phyloP scores from a whole-genome alignment of 2,888 invertebrate species.

The Cheilosia impressa region DNA sequence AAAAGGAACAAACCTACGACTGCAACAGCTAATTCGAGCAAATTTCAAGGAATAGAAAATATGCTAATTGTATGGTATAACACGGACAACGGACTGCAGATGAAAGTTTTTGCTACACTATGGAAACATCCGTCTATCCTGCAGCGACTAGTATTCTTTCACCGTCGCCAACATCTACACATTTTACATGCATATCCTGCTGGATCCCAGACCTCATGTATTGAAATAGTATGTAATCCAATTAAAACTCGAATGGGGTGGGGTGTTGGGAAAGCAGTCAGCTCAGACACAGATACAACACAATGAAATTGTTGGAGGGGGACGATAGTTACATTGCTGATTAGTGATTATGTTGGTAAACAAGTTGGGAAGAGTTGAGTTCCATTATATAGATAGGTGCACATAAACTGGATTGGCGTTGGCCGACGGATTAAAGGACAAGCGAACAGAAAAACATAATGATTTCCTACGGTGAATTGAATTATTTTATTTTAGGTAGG shows the following conservation, averaged over 20 bases:
- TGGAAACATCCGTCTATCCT: constrained; percentile 6
- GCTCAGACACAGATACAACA: background rate
- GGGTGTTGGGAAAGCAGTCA: constrained; percentile 20
- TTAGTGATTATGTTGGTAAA: constrained; percentile 7
- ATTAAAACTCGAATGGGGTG: constrained; percentile 44
- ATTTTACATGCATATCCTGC: background rate
- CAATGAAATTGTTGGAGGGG: background rate
- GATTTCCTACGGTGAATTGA: background rate
- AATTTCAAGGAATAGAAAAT: constrained; percentile 54
- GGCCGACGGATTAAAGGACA: background rate
- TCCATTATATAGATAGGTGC: constrained; percentile 1
- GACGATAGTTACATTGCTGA: background rate
- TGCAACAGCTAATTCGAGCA: constrained; percentile 41
- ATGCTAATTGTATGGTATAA: constrained; percentile 55
- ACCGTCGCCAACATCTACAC: background rate
- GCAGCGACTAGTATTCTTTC: background rate
- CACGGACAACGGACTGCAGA: constrained; percentile 41
- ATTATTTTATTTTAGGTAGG: constrained; percentile 6
- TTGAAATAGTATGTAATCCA: constrained; percentile 46
- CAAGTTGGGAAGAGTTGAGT: constrained; percentile 18
- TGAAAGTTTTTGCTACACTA: constrained; percentile 43
- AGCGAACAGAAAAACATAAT: background rate
- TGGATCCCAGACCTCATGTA: constrained; percentile 12
- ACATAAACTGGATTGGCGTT: too few relatives aligned
- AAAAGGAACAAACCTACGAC: background rate